Conservation (phyloP, 1,140 invertebrate genomes). For the Drosophila kikkawai region DNA sequence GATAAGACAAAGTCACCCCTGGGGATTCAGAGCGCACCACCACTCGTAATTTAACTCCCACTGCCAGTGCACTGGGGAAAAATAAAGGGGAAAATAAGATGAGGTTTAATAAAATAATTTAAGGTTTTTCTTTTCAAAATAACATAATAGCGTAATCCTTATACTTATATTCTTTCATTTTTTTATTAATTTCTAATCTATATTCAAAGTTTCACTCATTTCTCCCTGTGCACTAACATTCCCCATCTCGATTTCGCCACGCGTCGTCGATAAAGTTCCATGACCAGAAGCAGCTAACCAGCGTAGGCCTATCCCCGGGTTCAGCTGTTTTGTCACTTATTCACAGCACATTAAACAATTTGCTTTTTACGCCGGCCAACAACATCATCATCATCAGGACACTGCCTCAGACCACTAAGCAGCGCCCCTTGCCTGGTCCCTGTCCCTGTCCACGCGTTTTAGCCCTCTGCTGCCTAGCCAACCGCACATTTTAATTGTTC, state of each 20-base stretch:
- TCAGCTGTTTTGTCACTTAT: constrained; percentile 82
- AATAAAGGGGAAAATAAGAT: no score
- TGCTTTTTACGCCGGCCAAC: constrained; percentile 81
- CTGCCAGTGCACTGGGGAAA: constrained; percentile 1
- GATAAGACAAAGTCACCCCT: constrained; percentile 63
- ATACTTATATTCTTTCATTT: not conserved
- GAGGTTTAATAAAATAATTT: not conserved
- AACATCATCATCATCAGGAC: constrained; percentile 58
- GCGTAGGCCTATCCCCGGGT: constrained; percentile 48
- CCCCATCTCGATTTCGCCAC: constrained; percentile 35
- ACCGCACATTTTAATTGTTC: constrained; percentile 83
- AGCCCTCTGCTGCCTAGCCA: constrained; percentile 73
- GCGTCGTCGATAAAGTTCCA: constrained; percentile 69
- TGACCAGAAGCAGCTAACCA: constrained; percentile 49
- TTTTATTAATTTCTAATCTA: not conserved
- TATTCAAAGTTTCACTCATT: not conserved
- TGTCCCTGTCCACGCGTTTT: constrained; percentile 1
- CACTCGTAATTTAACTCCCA: constrained; percentile 1
- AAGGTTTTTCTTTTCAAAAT: no score
- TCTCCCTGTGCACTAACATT: not conserved
- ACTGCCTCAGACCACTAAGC: constrained; percentile 9
- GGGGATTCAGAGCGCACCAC: constrained; percentile 22
- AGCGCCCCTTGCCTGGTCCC: not conserved
- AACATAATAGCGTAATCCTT: no score
- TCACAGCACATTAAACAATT: constrained; percentile 84